A percentile compares a stretch with the other conserved stretches of the same genome.
Conservation (phyloP, 2,113 vertebrate species). For the Menidia beryllina region DNA sequence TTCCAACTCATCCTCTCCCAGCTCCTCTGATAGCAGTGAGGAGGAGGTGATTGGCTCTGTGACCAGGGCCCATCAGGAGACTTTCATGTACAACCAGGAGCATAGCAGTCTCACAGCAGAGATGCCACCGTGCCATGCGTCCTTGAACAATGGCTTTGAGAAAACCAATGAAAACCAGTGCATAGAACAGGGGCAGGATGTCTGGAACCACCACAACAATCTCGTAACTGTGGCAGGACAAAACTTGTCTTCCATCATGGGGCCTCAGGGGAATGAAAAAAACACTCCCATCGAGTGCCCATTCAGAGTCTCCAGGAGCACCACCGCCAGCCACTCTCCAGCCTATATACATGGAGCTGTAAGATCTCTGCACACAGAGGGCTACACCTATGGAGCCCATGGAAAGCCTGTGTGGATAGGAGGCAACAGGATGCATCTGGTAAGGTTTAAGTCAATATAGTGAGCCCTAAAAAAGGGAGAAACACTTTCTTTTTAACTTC, state of each 20-base stretch:
- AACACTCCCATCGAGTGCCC: slow-evolving; percentile 75
- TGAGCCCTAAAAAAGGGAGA: no score
- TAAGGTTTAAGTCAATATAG: no score
- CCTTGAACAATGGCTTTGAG: slow-evolving; percentile 29
- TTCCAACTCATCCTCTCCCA: slow-evolving; percentile 68
- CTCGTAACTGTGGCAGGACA: slow-evolving; percentile 63
- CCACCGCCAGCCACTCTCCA: slow-evolving; percentile 80
- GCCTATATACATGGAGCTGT: slow-evolving; percentile 76
- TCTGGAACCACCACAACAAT: slow-evolving; percentile 79
- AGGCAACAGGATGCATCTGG: slow-evolving; percentile 92
- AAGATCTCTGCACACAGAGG: slow-evolving; percentile 30
- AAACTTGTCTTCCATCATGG: slow-evolving; percentile 67
- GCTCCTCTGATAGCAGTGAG: slow-evolving; percentile 86
- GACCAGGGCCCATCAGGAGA: slow-evolving; percentile 91
- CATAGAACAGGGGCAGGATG: slow-evolving; percentile 70
- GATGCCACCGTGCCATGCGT: slow-evolving; percentile 39
- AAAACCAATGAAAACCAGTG: not conserved
- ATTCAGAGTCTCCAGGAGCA: slow-evolving; percentile 79
- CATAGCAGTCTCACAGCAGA: slow-evolving; percentile 74
- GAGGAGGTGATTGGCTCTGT: slow-evolving; percentile 90
- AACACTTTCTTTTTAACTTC: no score
- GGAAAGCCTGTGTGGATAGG: slow-evolving; percentile 77
- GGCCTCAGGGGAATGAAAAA: slow-evolving; percentile 59
- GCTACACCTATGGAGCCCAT: slow-evolving; percentile 7
- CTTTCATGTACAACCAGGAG: slow-evolving; percentile 94